Evolutionary conservation across 2,888 invertebrate species (phyloP).

Genomic region (Diploptera punctata): DNA sequence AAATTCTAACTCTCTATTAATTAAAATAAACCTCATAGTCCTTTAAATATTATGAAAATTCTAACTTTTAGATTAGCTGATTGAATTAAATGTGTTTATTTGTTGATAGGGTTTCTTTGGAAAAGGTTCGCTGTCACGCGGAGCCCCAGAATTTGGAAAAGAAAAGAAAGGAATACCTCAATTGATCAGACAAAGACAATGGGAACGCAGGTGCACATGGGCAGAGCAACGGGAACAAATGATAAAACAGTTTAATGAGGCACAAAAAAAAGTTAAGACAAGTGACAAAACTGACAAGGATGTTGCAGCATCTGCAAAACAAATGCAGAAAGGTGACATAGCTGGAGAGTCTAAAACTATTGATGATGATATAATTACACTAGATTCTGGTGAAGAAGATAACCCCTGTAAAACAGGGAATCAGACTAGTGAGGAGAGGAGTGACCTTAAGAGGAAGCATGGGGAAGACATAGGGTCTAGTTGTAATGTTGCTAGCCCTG

Average conservation of each 20-base stretch:
- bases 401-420: constrained; percentile 34
- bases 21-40: too few species aligned
- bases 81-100: too few species aligned
- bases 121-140: constrained; percentile 71
- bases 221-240: constrained; percentile 49
- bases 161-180: constrained; percentile 54
- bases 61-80: too few species aligned
- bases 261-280: neutral
- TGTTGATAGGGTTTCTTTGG: constrained; percentile 71
- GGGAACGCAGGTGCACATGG: constrained; percentile 64
- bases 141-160: constrained; percentile 58
- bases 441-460: too few species aligned
- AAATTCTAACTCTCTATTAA: too few species aligned
- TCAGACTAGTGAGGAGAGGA: too few species aligned
- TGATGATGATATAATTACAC: too few species aligned
- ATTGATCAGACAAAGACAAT: constrained; percentile 67
- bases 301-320: neutral
- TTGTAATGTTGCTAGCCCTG: too few species aligned
- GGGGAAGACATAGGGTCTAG: constrained; percentile 34
- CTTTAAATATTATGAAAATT: too few species aligned
- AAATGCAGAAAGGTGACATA: neutral
- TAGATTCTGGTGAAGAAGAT: constrained; percentile 50
- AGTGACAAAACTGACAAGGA: neutral
- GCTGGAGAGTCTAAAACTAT: constrained; percentile 36
- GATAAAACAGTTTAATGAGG: constrained; percentile 15